phyloP scores from a whole-genome alignment of 2,888 invertebrate species.

The Eristalis pertinax region DNA sequence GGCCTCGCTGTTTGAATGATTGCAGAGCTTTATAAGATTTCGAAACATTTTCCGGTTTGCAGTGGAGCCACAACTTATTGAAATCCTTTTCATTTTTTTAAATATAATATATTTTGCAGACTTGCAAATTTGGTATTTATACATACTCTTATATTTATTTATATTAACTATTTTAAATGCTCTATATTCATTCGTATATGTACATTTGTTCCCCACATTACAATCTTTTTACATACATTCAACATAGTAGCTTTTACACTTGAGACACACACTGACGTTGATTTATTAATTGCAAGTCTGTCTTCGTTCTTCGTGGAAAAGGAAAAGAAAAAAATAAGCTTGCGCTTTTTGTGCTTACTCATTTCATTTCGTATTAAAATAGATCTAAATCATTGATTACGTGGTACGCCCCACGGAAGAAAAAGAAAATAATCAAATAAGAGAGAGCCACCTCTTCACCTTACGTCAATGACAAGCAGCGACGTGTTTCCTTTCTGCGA shows the following conservation, averaged over 20 bases:
- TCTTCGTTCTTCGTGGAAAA: neutral
- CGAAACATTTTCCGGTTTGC: too few species aligned
- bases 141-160: too few species aligned
- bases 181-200: too few species aligned
- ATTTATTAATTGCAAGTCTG: neutral
- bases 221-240: neutral
- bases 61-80: too few species aligned
- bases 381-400: conserved; percentile 62
- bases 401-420: conserved; percentile 2
- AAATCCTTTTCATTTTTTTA: too few species aligned
- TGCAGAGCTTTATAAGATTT: too few species aligned
- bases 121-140: too few species aligned
- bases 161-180: too few species aligned
- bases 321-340: neutral
- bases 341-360: neutral
- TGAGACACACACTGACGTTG: neutral
- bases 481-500: conserved; percentile 11
- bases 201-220: neutral
- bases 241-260: neutral
- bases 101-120: too few species aligned
- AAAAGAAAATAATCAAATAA: conserved; percentile 27
- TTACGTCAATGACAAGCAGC: conserved; percentile 16
- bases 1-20: too few species aligned
- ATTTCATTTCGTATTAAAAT: conserved; percentile 46
- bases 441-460: conserved; percentile 28